Percentiles rank a stretch among this genome's conserved stretches.
Conservation (phyloP, 2,888 invertebrate genomes). For the Julus scanicus region DNA sequence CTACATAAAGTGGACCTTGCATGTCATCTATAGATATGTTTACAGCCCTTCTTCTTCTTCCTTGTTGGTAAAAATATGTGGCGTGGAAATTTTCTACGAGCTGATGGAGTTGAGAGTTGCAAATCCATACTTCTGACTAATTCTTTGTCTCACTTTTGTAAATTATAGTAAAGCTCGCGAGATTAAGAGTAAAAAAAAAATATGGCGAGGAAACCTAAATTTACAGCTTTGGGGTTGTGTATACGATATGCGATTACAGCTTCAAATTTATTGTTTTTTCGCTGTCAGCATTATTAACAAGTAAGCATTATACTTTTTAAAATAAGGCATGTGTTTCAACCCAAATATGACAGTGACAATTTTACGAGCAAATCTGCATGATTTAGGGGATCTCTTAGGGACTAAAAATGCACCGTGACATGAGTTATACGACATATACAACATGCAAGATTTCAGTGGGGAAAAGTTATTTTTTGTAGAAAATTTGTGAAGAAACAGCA, state of each 20-base stretch:
- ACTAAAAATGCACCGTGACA: neutral
- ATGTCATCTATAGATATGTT: slow-evolving; percentile 15
- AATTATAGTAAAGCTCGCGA: neutral
- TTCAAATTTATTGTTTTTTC: neutral
- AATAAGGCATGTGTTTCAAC: neutral
- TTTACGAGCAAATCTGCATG: slow-evolving; percentile 33
- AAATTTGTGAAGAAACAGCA: too few relatives aligned
- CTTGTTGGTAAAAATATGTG: neutral
- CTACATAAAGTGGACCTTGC: slow-evolving; percentile 24
- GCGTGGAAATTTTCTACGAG: slow-evolving; percentile 5
- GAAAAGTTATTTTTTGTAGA: too few relatives aligned
- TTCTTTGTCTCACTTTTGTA: neutral
- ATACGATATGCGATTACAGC: too few relatives aligned
- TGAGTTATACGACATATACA: too few relatives aligned
- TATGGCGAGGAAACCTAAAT: slow-evolving; percentile 12
- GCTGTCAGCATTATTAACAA: neutral
- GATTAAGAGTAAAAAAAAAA: neutral
- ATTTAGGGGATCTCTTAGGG: neutral
- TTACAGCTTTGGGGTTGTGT: neutral
- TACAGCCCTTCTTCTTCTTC: too few relatives aligned
- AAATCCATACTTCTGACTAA: neutral
- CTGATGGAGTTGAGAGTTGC: neutral
- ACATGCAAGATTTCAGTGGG: too few relatives aligned
- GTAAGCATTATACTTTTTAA: neutral
- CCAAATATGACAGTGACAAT: neutral